These are phyloP conservation scores for Galendromus occidentalis DNA, from an alignment of 1,140 invertebrate genomes.

Conservation along the genomic window DNA sequence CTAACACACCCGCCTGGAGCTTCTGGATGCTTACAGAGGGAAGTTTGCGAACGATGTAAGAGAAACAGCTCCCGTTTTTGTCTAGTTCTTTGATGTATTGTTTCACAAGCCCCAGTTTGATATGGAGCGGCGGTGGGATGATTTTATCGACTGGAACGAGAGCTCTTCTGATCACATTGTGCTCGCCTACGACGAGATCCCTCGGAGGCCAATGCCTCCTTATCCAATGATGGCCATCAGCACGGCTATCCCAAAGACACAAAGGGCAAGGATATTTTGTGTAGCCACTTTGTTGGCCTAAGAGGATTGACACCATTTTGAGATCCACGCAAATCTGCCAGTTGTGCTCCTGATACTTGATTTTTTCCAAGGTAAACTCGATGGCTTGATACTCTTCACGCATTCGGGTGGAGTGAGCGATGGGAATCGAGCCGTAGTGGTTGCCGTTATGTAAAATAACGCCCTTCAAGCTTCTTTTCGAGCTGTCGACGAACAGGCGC, in stretches of 20 bases:
- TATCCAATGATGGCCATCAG: not conserved
- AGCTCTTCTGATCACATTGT: slow-evolving; percentile 13
- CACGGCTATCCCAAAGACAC: not conserved
- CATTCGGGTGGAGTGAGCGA: slow-evolving; percentile 19
- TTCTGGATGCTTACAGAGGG: slow-evolving; percentile 14
- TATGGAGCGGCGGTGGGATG: slow-evolving; percentile 22
- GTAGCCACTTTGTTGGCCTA: slow-evolving; percentile 18
- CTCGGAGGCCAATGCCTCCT: not conserved
- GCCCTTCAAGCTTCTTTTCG: slow-evolving; percentile 23
- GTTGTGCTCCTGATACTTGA: slow-evolving; percentile 14
- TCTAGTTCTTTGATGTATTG: slow-evolving; percentile 9
- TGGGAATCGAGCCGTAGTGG: slow-evolving; percentile 22
- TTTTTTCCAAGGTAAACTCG: slow-evolving; percentile 16
- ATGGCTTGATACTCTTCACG: slow-evolving; percentile 14
- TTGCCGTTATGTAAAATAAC: slow-evolving; percentile 26
- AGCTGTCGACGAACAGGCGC: slow-evolving; percentile 24
- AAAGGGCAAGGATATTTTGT: slow-evolving; percentile 19
- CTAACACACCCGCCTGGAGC: slow-evolving; percentile 11
- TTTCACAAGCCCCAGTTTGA: slow-evolving; percentile 25
- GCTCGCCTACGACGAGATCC: not conserved
- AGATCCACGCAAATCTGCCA: slow-evolving; percentile 16
- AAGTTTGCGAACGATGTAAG: slow-evolving; percentile 23
- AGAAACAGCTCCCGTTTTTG: not conserved
- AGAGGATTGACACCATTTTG: slow-evolving; percentile 16
- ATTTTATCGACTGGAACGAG: not conserved